These are phyloP conservation scores for Drosophila multiciliata DNA, from an alignment of 2,888 invertebrate genomes.

Conservation along the genomic window DNA sequence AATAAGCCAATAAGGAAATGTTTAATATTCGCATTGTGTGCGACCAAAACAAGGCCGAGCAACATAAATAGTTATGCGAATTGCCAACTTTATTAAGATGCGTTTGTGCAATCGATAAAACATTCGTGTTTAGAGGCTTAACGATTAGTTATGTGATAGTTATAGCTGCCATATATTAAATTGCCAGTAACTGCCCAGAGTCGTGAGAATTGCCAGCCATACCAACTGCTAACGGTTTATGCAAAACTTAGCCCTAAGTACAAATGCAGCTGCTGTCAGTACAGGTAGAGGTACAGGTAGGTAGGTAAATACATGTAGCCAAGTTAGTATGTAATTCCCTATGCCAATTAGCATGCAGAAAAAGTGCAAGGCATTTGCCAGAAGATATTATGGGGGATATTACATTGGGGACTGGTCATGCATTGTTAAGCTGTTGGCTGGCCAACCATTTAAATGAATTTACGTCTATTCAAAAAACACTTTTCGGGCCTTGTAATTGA, in stretches of 20 bases:
- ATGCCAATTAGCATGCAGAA: constrained; percentile 74
- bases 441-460: constrained; percentile 73
- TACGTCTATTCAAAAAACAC: constrained; percentile 50
- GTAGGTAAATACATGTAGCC: background rate
- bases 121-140: constrained; percentile 45
- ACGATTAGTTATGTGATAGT: constrained; percentile 61
- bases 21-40: constrained; percentile 35
- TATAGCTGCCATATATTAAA: constrained; percentile 71
- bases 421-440: constrained; percentile 61
- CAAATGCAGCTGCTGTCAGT: constrained; percentile 1
- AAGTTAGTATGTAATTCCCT: constrained; percentile 26
- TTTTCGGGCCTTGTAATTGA: constrained; percentile 72
- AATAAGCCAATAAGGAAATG: constrained; percentile 32
- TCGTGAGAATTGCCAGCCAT: constrained; percentile 63
- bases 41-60: constrained; percentile 11
- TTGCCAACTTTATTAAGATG: constrained; percentile 29
- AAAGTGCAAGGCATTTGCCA: constrained; percentile 73
- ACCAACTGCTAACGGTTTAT: constrained; percentile 58
- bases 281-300: background rate
- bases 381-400: constrained; percentile 49
- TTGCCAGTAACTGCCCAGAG: constrained; percentile 36
- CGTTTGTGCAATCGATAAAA: constrained; percentile 51
- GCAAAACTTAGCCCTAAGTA: constrained; percentile 57
- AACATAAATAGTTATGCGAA: constrained; percentile 15
- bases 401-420: constrained; percentile 65